These are phyloP conservation scores for Rutpela maculata DNA, from an alignment of 2,888 invertebrate genomes.

Conservation along the genomic window DNA sequence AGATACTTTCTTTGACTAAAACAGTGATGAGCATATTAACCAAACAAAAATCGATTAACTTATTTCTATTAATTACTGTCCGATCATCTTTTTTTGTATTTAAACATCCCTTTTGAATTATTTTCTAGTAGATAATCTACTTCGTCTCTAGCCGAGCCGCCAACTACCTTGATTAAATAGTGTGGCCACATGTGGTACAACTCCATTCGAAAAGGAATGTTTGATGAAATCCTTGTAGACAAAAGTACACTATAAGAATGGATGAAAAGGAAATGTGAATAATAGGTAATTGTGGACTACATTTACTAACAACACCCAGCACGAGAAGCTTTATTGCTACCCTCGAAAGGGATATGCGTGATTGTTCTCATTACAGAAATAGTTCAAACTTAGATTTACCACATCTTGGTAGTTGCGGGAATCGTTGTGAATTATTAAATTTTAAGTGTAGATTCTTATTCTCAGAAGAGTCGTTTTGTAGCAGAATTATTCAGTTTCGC, in stretches of 20 bases:
- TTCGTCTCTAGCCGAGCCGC: neutral
- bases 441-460: neutral
- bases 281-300: neutral
- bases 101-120: neutral
- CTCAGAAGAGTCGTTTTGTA: neutral
- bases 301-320: neutral
- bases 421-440: neutral
- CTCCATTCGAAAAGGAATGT: neutral
- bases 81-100: neutral
- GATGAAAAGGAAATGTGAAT: neutral
- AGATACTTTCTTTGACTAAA: no score
- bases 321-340: conserved; percentile 6
- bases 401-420: neutral
- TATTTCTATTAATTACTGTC: no score
- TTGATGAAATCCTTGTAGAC: neutral
- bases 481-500: neutral
- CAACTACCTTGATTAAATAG: neutral
- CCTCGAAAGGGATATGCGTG: conserved; percentile 7
- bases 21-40: no score
- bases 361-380: neutral
- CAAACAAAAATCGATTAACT: no score
- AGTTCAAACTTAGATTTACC: neutral
- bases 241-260: neutral
- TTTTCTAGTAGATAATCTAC: neutral
- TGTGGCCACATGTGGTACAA: neutral